Conservation (phyloP, 2,113 vertebrate species). For the Desmodus rotundus region DNA sequence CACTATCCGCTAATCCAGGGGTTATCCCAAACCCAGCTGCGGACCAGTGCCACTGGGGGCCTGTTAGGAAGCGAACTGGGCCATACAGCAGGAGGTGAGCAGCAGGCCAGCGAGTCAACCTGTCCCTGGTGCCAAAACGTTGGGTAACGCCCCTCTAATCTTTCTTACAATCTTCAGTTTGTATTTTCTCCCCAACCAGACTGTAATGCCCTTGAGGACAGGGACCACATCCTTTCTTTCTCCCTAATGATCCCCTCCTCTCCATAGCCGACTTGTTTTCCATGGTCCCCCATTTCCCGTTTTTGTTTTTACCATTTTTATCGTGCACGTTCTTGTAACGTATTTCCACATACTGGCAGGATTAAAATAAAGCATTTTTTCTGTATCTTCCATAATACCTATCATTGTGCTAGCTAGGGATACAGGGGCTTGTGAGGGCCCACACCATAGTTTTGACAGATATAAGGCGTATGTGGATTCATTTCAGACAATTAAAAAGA, state of each 20-base stretch:
- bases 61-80: no score
- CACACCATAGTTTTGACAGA: not conserved
- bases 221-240: not conserved
- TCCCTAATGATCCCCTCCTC: not conserved
- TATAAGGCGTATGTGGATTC: not conserved
- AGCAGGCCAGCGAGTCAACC: no score
- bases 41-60: no score
- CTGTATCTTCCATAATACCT: not conserved
- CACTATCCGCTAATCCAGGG: not conserved
- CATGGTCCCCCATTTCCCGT: not conserved
- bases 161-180: not conserved
- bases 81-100: no score
- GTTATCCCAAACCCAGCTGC: no score
- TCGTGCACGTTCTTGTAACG: not conserved
- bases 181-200: not conserved
- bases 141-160: no score
- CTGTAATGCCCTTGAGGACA: not conserved
- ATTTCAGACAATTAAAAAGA: not conserved
- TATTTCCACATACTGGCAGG: not conserved
- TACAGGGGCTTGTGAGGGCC: not conserved
- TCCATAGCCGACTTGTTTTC: not conserved
- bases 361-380: not conserved
- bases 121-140: no score
- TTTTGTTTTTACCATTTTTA: not conserved
- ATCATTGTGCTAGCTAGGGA: not conserved